phyloP scores from a whole-genome alignment of 2,797 vertebrate species.

The Eleutherodactylus coqui region DNA sequence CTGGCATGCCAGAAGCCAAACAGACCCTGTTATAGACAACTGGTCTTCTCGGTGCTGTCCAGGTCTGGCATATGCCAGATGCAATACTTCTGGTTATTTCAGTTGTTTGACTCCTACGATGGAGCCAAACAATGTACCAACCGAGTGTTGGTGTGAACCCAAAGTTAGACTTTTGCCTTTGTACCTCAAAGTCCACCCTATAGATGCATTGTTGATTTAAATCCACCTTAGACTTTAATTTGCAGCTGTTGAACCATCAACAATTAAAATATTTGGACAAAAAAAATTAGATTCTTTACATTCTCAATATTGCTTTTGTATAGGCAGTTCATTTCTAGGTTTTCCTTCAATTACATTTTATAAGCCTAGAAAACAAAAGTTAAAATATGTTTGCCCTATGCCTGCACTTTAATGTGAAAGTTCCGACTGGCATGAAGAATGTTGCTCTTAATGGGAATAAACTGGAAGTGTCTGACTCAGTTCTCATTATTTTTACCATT shows the following conservation, averaged over 20 bases:
- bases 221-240: neutral
- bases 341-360: neutral
- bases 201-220: neutral
- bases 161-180: too few relatives aligned
- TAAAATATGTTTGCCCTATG: neutral
- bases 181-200: too few relatives aligned
- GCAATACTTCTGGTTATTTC: too few relatives aligned
- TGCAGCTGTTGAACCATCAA: neutral
- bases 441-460: neutral
- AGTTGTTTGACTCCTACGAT: too few relatives aligned
- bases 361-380: neutral
- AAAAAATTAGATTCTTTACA: neutral
- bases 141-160: too few relatives aligned
- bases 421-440: neutral
- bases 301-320: neutral
- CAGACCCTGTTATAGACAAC: too few relatives aligned
- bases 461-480: neutral
- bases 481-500: conserved; percentile 21
- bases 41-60: too few relatives aligned
- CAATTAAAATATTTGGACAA: neutral
- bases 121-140: too few relatives aligned
- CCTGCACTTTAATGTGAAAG: neutral
- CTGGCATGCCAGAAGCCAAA: too few relatives aligned
- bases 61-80: too few relatives aligned
- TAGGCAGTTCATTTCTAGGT: too few relatives aligned